Evolutionary conservation across 2,113 vertebrate species (phyloP), one percentile per base, ranked within the genome.

Genomic region (Lichenostomus cassidix): DNA sequence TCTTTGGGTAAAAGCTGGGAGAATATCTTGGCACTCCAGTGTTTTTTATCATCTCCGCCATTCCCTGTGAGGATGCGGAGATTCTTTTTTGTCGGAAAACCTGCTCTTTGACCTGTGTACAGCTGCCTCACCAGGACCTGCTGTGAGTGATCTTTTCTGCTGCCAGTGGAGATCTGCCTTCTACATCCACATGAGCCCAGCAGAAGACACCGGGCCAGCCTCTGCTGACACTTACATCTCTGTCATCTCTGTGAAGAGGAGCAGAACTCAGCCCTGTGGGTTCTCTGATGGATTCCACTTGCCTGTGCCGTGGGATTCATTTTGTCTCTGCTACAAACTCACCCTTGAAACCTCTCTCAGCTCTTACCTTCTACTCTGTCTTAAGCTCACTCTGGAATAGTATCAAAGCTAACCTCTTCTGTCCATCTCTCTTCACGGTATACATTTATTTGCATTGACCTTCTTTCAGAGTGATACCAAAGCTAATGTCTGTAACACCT

Each of bases 31-130:
- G 44, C 25, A 23, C 21, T 74, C 22, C 39, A 9, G 41, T 28
- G 53, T 25, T 90, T n/a, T 83, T 84, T 44, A 58, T 58, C 21
- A 87, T 77, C 37, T 91, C 41, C 47, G 59, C 29, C 28, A 2
- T 70, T 74, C 39, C n/a, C n/a, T 53, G 3, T 76, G 60, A 81
- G 39, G 41, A 74, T 73, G 7, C 50, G 19, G n/a, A n/a, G n/a
- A n/a, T n/a, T n/a, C 16, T 33, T 86, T 83, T 71, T 46, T 85
- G 62, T 50, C 31, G 63, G 71, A 92, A 96, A 83, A 86, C n/a
- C 73, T 93, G n/a, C n/a, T 63, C 87, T 94, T 95, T 97, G 88
- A 81, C 80, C 52, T 89, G 62, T 79, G 33, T 67, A 15, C 4
- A 2, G 25, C 49, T 70, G 60, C 31, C 44, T 62, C 55, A 24